These are phyloP conservation scores for Paragorgia papillata DNA, from an alignment of 92 coral and sea anemone genomes.

Conservation along the genomic window DNA sequence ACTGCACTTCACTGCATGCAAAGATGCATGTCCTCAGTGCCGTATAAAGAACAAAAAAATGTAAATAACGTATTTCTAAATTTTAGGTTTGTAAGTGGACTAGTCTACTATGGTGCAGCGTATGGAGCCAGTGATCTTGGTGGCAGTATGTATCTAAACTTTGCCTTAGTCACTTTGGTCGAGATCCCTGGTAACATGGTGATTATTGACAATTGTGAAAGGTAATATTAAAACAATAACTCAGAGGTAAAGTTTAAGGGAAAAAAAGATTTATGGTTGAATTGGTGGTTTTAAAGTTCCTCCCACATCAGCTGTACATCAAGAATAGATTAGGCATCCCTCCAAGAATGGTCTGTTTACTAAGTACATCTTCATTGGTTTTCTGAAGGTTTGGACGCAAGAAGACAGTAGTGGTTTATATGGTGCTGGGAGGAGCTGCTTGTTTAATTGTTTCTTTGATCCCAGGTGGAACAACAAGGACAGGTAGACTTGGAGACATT, in stretches of 20 bases:
- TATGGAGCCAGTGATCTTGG: slow-evolving; percentile 86
- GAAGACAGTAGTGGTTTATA: slow-evolving; percentile 15
- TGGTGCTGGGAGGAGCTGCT: slow-evolving; percentile 29
- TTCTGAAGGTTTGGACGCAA: slow-evolving; percentile 40
- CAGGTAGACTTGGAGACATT: slow-evolving; percentile 8
- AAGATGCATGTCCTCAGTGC: no score
- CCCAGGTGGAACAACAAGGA: slow-evolving; percentile 30
- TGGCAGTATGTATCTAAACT: slow-evolving; percentile 79
- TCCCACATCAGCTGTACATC: no score
- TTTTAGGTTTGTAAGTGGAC: slow-evolving; percentile 72
- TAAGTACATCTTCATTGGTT: background rate
- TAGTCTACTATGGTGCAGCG: slow-evolving; percentile 79
- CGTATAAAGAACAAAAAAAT: no score
- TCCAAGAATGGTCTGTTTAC: background rate
- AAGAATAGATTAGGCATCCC: no score
- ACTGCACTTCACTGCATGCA: no score
- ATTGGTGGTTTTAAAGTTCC: no score
- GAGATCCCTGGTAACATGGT: slow-evolving; percentile 68
- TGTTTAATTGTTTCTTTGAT: slow-evolving; percentile 22
- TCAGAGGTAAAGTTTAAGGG: no score
- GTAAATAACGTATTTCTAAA: no score
- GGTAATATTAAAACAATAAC: slow-evolving; percentile 43
- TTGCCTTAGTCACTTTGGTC: slow-evolving; percentile 64
- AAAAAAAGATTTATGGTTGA: no score
- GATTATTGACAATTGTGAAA: slow-evolving; percentile 69